Conservation (phyloP, 92 coral and sea anemone genomes). For the Galaxea fascicularis region DNA sequence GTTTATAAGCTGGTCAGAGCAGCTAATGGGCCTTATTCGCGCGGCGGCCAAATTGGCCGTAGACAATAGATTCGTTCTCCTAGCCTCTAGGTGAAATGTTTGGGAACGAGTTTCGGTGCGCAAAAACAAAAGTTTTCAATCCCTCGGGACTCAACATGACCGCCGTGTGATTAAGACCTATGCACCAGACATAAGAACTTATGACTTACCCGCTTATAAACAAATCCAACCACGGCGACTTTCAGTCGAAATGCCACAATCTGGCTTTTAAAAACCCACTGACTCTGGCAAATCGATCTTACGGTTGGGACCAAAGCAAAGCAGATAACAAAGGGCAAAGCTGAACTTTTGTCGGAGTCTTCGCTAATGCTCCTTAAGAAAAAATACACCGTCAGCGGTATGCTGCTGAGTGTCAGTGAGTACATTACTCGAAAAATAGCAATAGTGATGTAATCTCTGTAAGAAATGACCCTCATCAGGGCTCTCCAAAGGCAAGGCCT, state of each 20-base stretch:
- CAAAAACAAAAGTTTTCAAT: too few species aligned
- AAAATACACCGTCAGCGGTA: background rate
- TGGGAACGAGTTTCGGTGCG: too few species aligned
- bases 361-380: background rate
- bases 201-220: background rate
- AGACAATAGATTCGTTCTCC: too few species aligned
- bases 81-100: too few species aligned
- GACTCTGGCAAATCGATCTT: background rate
- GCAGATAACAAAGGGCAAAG: background rate
- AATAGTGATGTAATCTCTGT: background rate
- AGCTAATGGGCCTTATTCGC: too few species aligned
- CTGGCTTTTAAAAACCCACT: background rate
- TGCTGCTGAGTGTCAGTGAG: background rate
- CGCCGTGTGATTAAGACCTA: too few species aligned
- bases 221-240: background rate
- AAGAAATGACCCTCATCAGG: background rate
- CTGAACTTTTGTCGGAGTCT: background rate
- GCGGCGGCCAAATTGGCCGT: too few species aligned
- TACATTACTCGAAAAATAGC: background rate
- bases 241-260: background rate
- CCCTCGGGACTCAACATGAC: too few species aligned
- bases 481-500: conserved; percentile 2
- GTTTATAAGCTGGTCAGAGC: too few species aligned
- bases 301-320: background rate
- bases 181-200: too few species aligned